phyloP scores from a whole-genome alignment of 2,888 invertebrate genomes.

The Caenorhabditis afra region DNA sequence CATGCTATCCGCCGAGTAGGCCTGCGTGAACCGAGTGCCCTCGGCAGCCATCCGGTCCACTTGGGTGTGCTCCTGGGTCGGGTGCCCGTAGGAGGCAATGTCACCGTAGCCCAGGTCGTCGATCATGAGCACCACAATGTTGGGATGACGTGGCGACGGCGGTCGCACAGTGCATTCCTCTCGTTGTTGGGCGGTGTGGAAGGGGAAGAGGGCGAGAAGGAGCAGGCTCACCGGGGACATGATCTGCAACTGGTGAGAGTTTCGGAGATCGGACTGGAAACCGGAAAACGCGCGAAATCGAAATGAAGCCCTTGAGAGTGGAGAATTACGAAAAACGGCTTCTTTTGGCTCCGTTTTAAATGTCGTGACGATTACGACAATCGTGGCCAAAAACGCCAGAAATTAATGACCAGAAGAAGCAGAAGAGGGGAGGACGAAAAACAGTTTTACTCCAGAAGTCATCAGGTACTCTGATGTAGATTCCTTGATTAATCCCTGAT shows the following conservation, averaged over 20 bases:
- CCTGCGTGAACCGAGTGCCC: slow-evolving; percentile 82
- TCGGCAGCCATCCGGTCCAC: slow-evolving; percentile 74
- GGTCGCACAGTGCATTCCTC: slow-evolving; percentile 42
- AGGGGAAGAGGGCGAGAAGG: slow-evolving; percentile 36
- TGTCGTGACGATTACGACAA: slow-evolving; percentile 15
- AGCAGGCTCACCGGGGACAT: slow-evolving; percentile 53
- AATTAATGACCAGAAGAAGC: slow-evolving; percentile 20
- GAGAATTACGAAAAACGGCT: not conserved
- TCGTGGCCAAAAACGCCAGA: slow-evolving; percentile 5
- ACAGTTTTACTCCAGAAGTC: slow-evolving; percentile 29
- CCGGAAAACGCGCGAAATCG: too few species aligned
- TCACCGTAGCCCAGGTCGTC: slow-evolving; percentile 83
- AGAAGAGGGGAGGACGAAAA: not conserved
- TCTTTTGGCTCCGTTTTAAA: not conserved
- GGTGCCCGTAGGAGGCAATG: slow-evolving; percentile 78
- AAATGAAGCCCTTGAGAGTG: slow-evolving; percentile 2
- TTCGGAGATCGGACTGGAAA: not conserved
- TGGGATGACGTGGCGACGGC: slow-evolving; percentile 80
- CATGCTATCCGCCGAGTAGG: slow-evolving; percentile 82
- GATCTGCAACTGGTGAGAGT: slow-evolving; percentile 31
- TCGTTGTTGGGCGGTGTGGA: slow-evolving; percentile 20
- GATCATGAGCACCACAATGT: slow-evolving; percentile 83
- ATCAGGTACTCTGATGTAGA: not conserved
- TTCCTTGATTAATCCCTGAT: slow-evolving; percentile 40
- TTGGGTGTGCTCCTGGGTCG: slow-evolving; percentile 81